Evolutionary conservation across 2,113 vertebrate genomes (phyloP), one percentile per base, ranked within the genome.

Genomic region (Gymnorhina tibicen): DNA sequence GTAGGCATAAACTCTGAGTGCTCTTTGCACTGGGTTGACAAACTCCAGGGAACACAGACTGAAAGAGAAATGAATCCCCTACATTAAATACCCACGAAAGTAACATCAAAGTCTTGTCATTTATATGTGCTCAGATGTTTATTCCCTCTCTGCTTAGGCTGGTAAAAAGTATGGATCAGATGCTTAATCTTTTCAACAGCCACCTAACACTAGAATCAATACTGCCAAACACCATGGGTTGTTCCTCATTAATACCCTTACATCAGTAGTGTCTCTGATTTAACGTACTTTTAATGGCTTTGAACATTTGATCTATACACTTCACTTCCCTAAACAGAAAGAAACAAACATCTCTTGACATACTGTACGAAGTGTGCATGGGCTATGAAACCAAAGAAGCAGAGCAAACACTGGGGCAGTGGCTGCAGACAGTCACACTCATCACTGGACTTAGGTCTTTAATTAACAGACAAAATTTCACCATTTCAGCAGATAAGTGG

Each of bases 161-260:
- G 33, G 18, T 88, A 94, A 91, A 93, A 97, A 67, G 77, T 83
- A 96, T 94, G 82, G 93, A 97, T 97, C 93, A 97, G 92, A 95
- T 77, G 80, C 60, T 96, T 95, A 94, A 89, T 68, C 93, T 88
- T 95, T 94, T 97, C 95, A 98, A 93, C 84, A 93, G 81, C 69
- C 78, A 92, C 93, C 80, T 92, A 95, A 96, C 82, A 78, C 67
- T 92, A 58, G 87, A 97, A 98, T 97, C 93, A 6, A 97, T 98
- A 85, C 11, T 74, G 50, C 46, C 92, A 94, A 26, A 62, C 87
- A 84, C 75, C 91, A 93, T 58, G 70, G 15, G 21, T 87, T 94
- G 85, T 77, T 87, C 68, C 89, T 93, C 92, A 89, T 96, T 97
- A 97, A 96, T 78, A 94, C 35, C 83, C 58, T 84, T 59, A 37